Evolutionary conservation across 2,888 invertebrate species (phyloP), one percentile per base, ranked within the genome.

Genomic region (Meiosimyza decipiens): DNA sequence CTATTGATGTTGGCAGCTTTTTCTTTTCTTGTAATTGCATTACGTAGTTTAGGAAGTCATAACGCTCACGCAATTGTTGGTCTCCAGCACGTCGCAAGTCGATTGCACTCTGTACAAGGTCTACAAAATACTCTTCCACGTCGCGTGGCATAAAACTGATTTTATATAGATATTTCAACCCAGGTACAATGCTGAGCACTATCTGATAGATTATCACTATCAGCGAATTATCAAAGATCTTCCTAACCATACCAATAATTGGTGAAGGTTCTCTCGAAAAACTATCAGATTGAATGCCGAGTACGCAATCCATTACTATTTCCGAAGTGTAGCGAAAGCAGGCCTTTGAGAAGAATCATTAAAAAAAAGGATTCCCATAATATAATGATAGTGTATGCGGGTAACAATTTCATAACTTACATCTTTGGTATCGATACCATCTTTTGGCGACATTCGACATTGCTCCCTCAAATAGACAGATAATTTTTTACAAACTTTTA

Each of bases 121-220:
- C 72, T 0, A 76, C 60, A 40, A 86, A 86, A 66, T 82, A 86
- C 0, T 52, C 11, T 40, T 83, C 96, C 81, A 96, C 96, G 0
- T 89, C 90, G 0, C 85, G 88, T 0, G 80, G 76, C 0, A 87
- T 64, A 54, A 85, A 79, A 6, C 79, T 79, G 0, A 79, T 28
- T n/a, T 81, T 83, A n/a, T 77, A 75, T 2, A 84, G 13, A 0
- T 73, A 65, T 1, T 66, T 71, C 0, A 88, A 16, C 0, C 65
- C 16, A 16, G 87, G 87, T 51, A 83, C 79, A 1, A 82, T 74
- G 18, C 79, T 80, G 15, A 80, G 51, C 1, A 83, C 1, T 1
- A 82, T 55, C 12, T 79, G 76, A 65, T 80, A 82, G 0, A 82
- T 0, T 0, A 80, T 15, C 6, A 84, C 66, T 0, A 73, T n/a